Evolutionary conservation across 2,113 vertebrate species (phyloP).

Genomic region (Lutjanus erythropterus): DNA sequence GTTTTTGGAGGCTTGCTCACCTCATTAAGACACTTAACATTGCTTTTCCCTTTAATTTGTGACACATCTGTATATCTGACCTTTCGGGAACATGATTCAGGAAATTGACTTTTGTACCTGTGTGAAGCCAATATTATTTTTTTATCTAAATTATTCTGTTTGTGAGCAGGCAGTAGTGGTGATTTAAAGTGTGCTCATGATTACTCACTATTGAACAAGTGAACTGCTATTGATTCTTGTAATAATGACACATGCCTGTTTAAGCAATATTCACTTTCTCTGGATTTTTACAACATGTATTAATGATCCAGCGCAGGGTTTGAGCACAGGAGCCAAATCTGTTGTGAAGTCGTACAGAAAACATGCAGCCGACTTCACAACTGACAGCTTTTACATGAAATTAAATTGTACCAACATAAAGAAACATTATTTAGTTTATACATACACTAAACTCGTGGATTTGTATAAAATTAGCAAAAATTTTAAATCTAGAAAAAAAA

Average conservation of each 20-base stretch:
- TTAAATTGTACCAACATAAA: conserved; percentile 39
- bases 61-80: neutral
- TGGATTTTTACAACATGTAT: neutral
- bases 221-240: neutral
- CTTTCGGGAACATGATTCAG: neutral
- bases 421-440: conserved; percentile 38
- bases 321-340: neutral
- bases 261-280: conserved; percentile 24
- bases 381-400: conserved; percentile 3
- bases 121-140: neutral
- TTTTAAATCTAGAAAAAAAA: conserved; percentile 26
- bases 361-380: conserved; percentile 1
- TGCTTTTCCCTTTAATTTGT: neutral
- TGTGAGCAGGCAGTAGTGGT: conserved; percentile 29
- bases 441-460: conserved; percentile 13
- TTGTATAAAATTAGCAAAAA: conserved; percentile 54
- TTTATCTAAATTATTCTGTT: neutral
- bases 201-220: conserved; percentile 4
- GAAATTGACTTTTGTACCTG: neutral
- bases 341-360: neutral
- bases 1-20: neutral
- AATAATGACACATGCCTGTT: conserved; percentile 20
- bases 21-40: conserved; percentile 7
- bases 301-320: conserved; percentile 5
- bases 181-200: conserved; percentile 15